Evolutionary conservation across 2,888 invertebrate genomes (phyloP).

Genomic region (Caenorhabditis wallacei): DNA sequence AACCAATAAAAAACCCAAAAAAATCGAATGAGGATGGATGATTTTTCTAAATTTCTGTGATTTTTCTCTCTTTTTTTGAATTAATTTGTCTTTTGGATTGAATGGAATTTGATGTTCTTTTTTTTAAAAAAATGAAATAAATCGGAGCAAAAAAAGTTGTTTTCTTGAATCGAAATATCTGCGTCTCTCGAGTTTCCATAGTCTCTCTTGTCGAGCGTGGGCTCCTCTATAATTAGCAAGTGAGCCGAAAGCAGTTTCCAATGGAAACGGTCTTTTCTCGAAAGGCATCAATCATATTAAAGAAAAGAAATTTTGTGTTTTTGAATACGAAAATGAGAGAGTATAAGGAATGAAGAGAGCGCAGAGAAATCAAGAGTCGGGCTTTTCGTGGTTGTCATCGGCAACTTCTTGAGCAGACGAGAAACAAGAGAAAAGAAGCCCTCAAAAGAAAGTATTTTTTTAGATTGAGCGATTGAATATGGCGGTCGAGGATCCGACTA

Average conservation of each 20-base stretch:
- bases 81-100: constrained; percentile 24
- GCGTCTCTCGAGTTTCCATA: not conserved
- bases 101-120: constrained; percentile 45
- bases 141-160: constrained; percentile 12
- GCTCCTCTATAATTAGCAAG: not conserved
- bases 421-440: no score
- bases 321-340: no score
- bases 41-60: constrained; percentile 23
- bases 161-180: constrained; percentile 1
- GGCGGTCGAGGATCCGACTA: no score
- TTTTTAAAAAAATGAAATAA: constrained; percentile 9
- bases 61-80: not conserved
- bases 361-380: no score
- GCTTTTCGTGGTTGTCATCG: no score
- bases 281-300: no score
- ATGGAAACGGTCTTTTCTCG: no score
- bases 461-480: no score
- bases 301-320: no score
- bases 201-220: not conserved
- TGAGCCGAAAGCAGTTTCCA: not conserved
- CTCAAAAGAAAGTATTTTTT: no score
- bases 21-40: constrained; percentile 47
- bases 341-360: no score
- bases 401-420: no score
- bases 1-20: constrained; percentile 47